Conservation (phyloP, 37 sponge, comb jelly and placozoan species). For the Mnemiopsis leidyi region DNA sequence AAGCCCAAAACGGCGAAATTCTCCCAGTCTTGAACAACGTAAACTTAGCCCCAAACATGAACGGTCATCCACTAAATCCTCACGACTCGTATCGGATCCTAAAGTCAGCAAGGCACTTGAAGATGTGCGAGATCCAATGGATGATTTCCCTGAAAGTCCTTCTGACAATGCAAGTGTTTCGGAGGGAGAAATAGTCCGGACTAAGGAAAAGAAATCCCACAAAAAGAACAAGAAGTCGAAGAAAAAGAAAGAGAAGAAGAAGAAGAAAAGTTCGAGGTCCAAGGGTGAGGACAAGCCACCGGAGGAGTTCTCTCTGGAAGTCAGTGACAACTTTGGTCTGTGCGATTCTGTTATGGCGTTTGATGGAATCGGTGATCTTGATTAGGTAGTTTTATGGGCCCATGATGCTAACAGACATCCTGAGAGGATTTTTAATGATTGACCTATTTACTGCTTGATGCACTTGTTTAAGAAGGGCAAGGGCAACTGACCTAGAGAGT, state of each 20-base stretch:
- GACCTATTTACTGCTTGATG: too few species aligned
- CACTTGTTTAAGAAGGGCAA: too few species aligned
- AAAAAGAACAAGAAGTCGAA: slow-evolving; percentile 18
- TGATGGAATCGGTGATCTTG: slow-evolving; percentile 14
- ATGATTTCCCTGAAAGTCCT: background rate
- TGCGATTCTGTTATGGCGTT: slow-evolving; percentile 54
- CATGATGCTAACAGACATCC: background rate
- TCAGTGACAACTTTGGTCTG: slow-evolving; percentile 51
- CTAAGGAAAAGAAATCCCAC: slow-evolving; percentile 5
- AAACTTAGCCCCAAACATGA: background rate
- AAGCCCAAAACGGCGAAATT: background rate
- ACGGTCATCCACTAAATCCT: background rate
- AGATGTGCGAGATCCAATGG: slow-evolving; percentile 21
- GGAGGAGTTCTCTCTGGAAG: slow-evolving; percentile 34
- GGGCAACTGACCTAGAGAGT: too few species aligned
- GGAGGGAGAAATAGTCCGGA: background rate
- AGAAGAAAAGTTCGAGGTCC: background rate
- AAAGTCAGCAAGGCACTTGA: background rate
- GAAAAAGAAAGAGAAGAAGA: slow-evolving; percentile 50
- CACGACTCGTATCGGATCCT: background rate
- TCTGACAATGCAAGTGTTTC: background rate
- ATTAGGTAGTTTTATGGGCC: background rate
- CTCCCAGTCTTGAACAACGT: background rate
- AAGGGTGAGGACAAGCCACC: background rate
- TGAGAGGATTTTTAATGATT: background rate